phyloP scores from a whole-genome alignment of 2,888 invertebrate genomes.

The Helicoverpa assulta region DNA sequence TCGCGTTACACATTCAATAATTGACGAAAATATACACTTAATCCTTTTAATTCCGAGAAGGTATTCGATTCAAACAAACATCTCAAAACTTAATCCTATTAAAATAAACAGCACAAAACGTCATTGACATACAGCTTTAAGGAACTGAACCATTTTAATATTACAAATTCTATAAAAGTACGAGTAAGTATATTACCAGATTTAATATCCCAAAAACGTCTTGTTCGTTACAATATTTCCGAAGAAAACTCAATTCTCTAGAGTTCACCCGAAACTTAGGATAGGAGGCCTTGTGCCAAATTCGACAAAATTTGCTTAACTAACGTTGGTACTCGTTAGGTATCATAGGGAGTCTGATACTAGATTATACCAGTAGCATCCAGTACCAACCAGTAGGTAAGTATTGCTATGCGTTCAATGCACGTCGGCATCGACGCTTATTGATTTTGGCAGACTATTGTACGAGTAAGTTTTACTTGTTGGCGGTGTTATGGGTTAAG shows the following conservation, averaged over 20 bases:
- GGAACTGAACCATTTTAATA: background rate
- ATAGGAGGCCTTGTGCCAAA: constrained; percentile 60
- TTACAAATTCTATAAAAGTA: background rate
- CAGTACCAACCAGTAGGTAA: constrained; percentile 21
- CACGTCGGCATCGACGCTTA: constrained; percentile 43
- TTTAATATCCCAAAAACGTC: background rate
- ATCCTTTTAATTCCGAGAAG: no score
- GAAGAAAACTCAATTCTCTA: constrained; percentile 33
- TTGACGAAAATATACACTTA: no score
- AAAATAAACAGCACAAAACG: background rate
- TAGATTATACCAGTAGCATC: constrained; percentile 50
- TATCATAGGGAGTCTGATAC: constrained; percentile 59
- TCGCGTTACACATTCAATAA: no score
- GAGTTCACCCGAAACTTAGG: constrained; percentile 50
- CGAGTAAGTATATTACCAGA: background rate
- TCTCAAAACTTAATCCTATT: background rate
- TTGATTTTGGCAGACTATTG: constrained; percentile 58
- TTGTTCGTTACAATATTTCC: constrained; percentile 29
- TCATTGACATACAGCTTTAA: background rate
- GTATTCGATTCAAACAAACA: no score
- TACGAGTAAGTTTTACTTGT: constrained; percentile 19
- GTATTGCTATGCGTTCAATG: constrained; percentile 46
- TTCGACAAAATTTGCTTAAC: constrained; percentile 68
- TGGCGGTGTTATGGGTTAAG: constrained; percentile 7
- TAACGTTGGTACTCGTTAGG: constrained; percentile 63